Evolutionary conservation across 30 jellyfish, hydroid and myxozoan species (phyloP).

Genomic region (Morbakka virulenta): DNA sequence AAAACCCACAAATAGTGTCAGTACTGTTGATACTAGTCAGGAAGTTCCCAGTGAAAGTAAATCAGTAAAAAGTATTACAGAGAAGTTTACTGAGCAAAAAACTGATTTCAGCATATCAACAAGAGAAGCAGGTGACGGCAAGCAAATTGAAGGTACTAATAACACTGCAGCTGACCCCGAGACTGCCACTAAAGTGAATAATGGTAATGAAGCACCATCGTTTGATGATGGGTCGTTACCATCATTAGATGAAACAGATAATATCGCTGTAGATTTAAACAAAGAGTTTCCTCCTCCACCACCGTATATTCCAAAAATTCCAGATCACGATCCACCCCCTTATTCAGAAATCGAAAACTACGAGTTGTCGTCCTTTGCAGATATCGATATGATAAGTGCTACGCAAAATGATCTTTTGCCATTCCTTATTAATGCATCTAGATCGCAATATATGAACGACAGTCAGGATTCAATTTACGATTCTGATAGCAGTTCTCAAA

Average conservation of each 20-base stretch:
- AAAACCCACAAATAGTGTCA: background rate
- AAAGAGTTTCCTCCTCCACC: constrained; percentile 24
- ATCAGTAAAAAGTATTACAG: background rate
- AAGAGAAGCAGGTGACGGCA: background rate
- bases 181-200: background rate
- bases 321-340: constrained; percentile 16
- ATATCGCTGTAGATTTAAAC: background rate
- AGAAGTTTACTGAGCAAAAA: background rate
- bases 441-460: constrained; percentile 45
- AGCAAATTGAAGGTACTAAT: background rate
- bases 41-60: background rate
- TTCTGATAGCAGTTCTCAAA: constrained; percentile 44
- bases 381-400: constrained; percentile 83
- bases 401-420: constrained; percentile 78
- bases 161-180: background rate
- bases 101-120: no score
- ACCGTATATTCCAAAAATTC: constrained; percentile 40
- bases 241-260: background rate
- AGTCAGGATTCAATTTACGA: constrained; percentile 34
- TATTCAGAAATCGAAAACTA: background rate
- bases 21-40: background rate
- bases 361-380: constrained; percentile 66
- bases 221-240: no score
- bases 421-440: constrained; percentile 4
- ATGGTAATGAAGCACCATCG: background rate